Base-by-base conservation (phyloP, 2,113 vertebrate genomes). In the Phylloscopus trochiloides region DNA sequence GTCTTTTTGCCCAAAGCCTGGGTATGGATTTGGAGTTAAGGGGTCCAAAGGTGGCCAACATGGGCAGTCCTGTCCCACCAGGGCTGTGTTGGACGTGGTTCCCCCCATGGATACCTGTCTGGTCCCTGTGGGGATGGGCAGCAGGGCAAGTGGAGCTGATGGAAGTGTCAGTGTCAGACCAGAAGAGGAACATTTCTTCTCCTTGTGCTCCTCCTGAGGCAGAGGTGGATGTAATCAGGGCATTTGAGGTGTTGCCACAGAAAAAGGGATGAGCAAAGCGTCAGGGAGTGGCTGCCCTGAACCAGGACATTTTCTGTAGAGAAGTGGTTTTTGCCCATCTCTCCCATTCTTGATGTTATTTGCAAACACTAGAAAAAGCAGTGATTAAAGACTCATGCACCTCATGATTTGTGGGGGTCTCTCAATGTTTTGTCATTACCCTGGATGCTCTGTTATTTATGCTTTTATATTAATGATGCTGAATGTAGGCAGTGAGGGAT, bases 91-190 rank as follows among this genome's bases (percentile, higher is more conserved):
- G 67, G 67, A 14, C 10, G 0, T 1, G 2, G 40, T 11, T 63
- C 4, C 5, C n/a, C 6, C 5, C 20, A 14, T 1, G 2, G 47
- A 17, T 12, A 5, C 26, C 36, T 8, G 0, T 13, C 70, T 34
- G 61, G 5, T 55, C 72, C 47, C 61, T 83, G 34, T 32, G 10
- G 76, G 50, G 86, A 66, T 9, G 36, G 47, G 32, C 40, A 52
- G 52, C 16, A 54, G 36, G 51, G 26, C 74, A 32, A 48, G 21
- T 5, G 32, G 47, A 87, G 25, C 17, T 77, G n/a, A 21, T 12
- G 7, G 90, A 48, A 29, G 16, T 40, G 43, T 18, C 38, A 32
- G 24, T 48, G 48, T 17, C 31, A 59, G 31, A 22, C 25, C 54
- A 62, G 32, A 32, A 19, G 48, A 86, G 80, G 54, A 77, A 8